Evolutionary conservation across 2,797 vertebrate genomes (phyloP).

Genomic region (Chrosomus eos): DNA sequence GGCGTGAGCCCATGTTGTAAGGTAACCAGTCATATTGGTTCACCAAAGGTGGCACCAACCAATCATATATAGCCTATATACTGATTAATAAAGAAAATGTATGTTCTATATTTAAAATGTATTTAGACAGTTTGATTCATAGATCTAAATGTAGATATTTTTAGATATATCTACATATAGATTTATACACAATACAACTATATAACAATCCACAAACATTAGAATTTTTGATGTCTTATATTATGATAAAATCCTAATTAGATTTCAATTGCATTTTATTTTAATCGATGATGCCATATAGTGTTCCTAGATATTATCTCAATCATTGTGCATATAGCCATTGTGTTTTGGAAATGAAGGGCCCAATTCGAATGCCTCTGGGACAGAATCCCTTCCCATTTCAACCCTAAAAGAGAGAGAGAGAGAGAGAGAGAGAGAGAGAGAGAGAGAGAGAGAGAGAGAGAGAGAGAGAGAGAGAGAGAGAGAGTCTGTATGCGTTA

Average conservation of each 20-base stretch:
- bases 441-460: slow-evolving; percentile 47
- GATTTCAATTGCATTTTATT: slow-evolving; percentile 1
- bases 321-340: slow-evolving; percentile 27
- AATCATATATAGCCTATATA: not conserved
- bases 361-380: slow-evolving; percentile 39
- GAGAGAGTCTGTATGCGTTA: slow-evolving; percentile 60
- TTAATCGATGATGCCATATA: not conserved
- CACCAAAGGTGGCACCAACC: not conserved
- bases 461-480: slow-evolving; percentile 48
- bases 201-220: not conserved
- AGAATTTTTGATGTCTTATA: not conserved
- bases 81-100: not conserved
- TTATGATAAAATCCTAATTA: not conserved
- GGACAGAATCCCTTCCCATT: slow-evolving; percentile 15
- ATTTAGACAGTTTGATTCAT: not conserved
- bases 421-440: slow-evolving; percentile 37
- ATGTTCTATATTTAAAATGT: not conserved
- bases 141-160: not conserved
- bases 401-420: slow-evolving; percentile 33
- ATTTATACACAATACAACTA: not conserved
- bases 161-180: not conserved
- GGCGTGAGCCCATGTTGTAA: not conserved
- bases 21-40: too few species aligned
- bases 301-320: slow-evolving; percentile 31
- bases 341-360: slow-evolving; percentile 49